A percentile compares a stretch with the other conserved stretches of the same genome.
phyloP scores from a whole-genome alignment of 1,140 invertebrate genomes.

The Scaptomyza pallida region DNA sequence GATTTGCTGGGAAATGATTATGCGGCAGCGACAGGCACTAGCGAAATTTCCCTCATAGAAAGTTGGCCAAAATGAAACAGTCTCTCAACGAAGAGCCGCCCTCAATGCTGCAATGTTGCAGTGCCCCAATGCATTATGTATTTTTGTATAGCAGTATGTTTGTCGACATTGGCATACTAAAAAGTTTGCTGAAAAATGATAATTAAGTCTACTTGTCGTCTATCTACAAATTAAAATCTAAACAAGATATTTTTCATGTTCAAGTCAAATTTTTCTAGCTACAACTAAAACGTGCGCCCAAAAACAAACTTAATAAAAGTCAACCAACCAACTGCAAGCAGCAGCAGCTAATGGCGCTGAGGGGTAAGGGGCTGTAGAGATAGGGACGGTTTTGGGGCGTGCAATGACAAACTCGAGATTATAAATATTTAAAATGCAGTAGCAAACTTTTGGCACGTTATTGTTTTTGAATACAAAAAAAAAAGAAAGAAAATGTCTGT shows the following conservation, averaged over 20 bases:
- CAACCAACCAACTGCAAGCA: too few species aligned
- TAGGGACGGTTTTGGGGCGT: slow-evolving; percentile 20
- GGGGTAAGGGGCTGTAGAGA: not conserved
- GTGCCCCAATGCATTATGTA: slow-evolving; percentile 63
- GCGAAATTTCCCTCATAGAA: slow-evolving; percentile 59
- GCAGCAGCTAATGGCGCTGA: not conserved
- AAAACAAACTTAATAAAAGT: slow-evolving; percentile 34
- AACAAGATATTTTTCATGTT: slow-evolving; percentile 83
- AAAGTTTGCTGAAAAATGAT: slow-evolving; percentile 79
- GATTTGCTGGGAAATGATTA: slow-evolving; percentile 81
- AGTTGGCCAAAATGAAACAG: slow-evolving; percentile 70
- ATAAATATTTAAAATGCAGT: slow-evolving; percentile 83
- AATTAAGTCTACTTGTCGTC: slow-evolving; percentile 82
- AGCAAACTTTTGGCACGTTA: slow-evolving; percentile 83
- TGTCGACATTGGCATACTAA: slow-evolving; percentile 49
- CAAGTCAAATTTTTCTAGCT: slow-evolving; percentile 72
- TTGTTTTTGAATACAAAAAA: slow-evolving; percentile 79
- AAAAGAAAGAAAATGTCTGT: slow-evolving; percentile 25
- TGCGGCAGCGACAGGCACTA: slow-evolving; percentile 33
- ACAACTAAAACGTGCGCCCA: slow-evolving; percentile 80
- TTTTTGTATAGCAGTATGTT: slow-evolving; percentile 27
- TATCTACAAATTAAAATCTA: slow-evolving; percentile 83
- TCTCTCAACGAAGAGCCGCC: slow-evolving; percentile 40
- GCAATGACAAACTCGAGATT: slow-evolving; percentile 58
- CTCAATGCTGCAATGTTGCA: slow-evolving; percentile 32